Evolutionary conservation across 2,888 invertebrate species (phyloP), one percentile per base, ranked within the genome.

Genomic region (Diplazon laetatorius): DNA sequence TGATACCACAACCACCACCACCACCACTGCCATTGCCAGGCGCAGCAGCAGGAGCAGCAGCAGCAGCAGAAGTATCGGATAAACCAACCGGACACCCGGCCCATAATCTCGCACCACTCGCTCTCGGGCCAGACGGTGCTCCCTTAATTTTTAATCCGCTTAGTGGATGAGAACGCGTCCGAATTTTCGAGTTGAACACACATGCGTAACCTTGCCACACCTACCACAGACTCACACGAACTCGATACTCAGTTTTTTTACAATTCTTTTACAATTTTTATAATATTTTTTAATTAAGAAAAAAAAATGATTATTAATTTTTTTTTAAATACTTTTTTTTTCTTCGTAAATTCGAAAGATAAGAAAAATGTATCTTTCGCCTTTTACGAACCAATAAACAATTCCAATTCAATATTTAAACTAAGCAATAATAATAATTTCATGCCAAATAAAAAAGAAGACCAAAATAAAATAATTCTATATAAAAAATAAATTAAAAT

Each of bases 71-170:
- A 37, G 35, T 10, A 59, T 22, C 35, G 66, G 68, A 65, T 72
- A 71, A 75, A 68, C 48, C 57, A 68, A 76, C 62, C 62, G 79
- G 76, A 76, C 79, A 76, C 79, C 79, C 72, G 69, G 68, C 77
- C n/a, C 44, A 75, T 80, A 79, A 82, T 82, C 78, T 75, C 72
- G 48, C 75, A 71, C 79, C 55, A 18, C 50, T 42, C 48, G 73
- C 65, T 68, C 60, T 68, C 70, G 72, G 69, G 81, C 82, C 82
- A 80, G 83, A 80, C 81, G 71, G 65, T 76, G 78, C 79, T 76
- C 83, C 83, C 85, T 86, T 83, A 84, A 83, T 84, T 84, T 76
- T 85, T 85, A 85, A 87, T 87, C 86, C 83, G 82, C 86, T 87
- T 86, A 86, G 70, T n/a, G n/a, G 65, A 66, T 70, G 68, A 71